Conservation (phyloP, 2,888 invertebrate species). For the Drosophila meridionalis region DNA sequence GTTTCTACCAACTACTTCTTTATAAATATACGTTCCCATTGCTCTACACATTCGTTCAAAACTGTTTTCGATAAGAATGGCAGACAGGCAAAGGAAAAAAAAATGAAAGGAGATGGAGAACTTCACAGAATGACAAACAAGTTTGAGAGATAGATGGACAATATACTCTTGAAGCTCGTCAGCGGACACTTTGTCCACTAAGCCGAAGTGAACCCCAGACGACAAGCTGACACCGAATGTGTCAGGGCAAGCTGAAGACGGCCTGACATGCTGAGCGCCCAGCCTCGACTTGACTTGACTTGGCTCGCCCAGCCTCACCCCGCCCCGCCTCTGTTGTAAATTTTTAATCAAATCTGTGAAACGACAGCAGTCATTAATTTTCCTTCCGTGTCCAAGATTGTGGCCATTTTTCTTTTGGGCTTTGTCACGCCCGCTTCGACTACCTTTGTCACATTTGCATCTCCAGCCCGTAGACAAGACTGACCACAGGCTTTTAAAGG, state of each 20-base stretch:
- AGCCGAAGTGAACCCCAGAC: slow-evolving; percentile 17
- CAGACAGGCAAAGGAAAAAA: neutral
- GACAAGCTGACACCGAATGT: slow-evolving; percentile 50
- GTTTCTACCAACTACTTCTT: neutral
- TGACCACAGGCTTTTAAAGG: slow-evolving; percentile 39
- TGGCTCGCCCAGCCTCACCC: neutral
- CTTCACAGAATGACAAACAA: slow-evolving; percentile 8
- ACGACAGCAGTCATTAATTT: slow-evolving; percentile 62
- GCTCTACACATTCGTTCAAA: neutral
- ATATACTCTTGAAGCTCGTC: slow-evolving; percentile 12
- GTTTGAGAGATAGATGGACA: slow-evolving; percentile 22
- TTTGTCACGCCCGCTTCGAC: slow-evolving; percentile 34
- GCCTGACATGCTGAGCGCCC: slow-evolving; percentile 51
- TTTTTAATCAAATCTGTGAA: slow-evolving; percentile 64
- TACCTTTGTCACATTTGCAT: slow-evolving; percentile 57
- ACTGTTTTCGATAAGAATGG: neutral
- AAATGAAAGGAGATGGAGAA: neutral
- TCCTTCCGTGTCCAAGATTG: slow-evolving; percentile 54
- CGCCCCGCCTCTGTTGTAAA: slow-evolving; percentile 37
- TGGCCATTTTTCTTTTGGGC: slow-evolving; percentile 56
- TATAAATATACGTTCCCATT: neutral
- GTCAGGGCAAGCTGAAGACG: slow-evolving; percentile 68
- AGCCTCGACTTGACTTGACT: neutral
- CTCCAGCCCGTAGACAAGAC: slow-evolving; percentile 6
- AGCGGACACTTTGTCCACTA: slow-evolving; percentile 15